Evolutionary conservation across 2,113 vertebrate species (phyloP).

Genomic region (Clupea harengus): DNA sequence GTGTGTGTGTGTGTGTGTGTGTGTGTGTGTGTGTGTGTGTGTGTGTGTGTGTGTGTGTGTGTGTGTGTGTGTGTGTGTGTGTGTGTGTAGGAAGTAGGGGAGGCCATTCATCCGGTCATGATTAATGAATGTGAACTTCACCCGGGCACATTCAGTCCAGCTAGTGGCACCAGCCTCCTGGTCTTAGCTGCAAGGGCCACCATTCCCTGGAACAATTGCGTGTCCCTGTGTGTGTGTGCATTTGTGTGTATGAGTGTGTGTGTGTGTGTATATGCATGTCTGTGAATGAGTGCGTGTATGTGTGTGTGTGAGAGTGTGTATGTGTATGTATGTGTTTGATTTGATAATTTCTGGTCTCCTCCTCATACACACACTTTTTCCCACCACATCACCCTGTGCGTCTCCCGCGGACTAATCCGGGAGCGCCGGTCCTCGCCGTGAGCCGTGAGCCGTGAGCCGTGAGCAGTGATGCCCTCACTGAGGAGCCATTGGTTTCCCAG

Average conservation of each 20-base stretch:
- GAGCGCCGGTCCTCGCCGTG: background rate
- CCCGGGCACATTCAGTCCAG: conserved; percentile 43
- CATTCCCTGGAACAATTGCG: background rate
- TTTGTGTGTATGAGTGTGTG: background rate
- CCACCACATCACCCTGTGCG: background rate
- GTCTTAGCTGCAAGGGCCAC: background rate
- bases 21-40: background rate
- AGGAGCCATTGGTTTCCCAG: background rate
- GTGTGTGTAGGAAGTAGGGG: conserved; percentile 22
- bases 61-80: background rate
- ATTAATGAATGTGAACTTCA: conserved; percentile 70
- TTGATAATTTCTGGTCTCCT: background rate
- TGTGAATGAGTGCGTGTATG: background rate
- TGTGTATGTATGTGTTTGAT: background rate
- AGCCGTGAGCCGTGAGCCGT: background rate
- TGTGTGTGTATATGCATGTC: background rate
- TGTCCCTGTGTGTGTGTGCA: background rate
- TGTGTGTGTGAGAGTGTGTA: background rate
- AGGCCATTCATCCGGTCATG: conserved; percentile 56
- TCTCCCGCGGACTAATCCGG: background rate
- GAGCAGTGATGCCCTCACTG: background rate
- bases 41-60: background rate
- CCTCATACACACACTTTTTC: too few species aligned
- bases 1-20: background rate
- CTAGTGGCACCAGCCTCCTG: background rate